These are phyloP conservation scores for Chromoteleia sp. DNA, from an alignment of 2,888 invertebrate genomes.

Conservation along the genomic window DNA sequence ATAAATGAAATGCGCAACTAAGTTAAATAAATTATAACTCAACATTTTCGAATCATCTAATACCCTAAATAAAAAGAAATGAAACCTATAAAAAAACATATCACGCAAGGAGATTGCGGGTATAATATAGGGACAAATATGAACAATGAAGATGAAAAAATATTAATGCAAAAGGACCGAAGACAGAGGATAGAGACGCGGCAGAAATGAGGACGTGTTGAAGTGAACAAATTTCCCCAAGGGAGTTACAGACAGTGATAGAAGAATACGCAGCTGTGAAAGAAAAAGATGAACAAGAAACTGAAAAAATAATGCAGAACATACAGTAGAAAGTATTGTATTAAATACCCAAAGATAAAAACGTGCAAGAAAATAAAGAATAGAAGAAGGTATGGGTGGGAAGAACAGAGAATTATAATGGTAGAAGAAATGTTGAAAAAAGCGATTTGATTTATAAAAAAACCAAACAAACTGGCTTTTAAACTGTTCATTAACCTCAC, in stretches of 20 bases:
- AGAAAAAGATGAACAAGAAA: conserved; percentile 19
- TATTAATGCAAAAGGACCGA: conserved; percentile 11
- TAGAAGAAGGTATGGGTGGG: too few species aligned
- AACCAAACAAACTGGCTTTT: too few species aligned
- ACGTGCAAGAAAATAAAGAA: too few species aligned
- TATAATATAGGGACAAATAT: background rate
- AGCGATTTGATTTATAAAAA: too few species aligned
- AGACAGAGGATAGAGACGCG: background rate
- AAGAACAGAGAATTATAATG: too few species aligned
- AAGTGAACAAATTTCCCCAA: conserved; percentile 42
- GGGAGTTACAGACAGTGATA: conserved; percentile 26
- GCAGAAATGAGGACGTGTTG: conserved; percentile 36
- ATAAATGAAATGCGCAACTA: too few species aligned
- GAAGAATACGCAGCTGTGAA: conserved; percentile 11
- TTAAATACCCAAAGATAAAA: conserved; percentile 12
- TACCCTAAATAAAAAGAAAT: background rate
- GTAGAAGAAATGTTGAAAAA: too few species aligned
- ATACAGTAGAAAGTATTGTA: conserved; percentile 10
- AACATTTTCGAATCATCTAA: background rate
- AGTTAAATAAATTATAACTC: too few species aligned
- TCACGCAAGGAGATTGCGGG: conserved; percentile 2
- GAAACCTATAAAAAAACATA: background rate
- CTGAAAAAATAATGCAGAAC: conserved; percentile 39
- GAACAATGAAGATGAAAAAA: conserved; percentile 27
- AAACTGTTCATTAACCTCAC: conserved; percentile 14